Evolutionary conservation across 2,113 vertebrate genomes (phyloP).

Genomic region (Cichladusa arquata): DNA sequence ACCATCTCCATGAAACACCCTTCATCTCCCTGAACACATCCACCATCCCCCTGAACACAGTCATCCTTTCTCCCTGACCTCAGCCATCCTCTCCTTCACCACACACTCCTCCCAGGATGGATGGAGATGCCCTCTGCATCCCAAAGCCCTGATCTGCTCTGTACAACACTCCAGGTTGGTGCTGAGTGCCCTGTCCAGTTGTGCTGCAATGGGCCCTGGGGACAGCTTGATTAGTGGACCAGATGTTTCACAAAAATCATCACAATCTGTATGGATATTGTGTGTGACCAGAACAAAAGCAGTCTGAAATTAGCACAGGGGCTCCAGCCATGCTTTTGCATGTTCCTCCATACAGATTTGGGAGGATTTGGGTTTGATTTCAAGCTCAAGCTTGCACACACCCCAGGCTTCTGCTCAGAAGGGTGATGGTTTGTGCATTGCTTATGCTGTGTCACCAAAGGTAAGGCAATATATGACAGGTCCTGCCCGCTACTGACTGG

Average conservation of each 20-base stretch:
- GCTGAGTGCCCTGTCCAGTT: neutral
- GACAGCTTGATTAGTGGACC: constrained; percentile 19
- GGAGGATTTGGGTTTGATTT: neutral
- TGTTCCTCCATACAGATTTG: neutral
- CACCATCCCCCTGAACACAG: too few relatives aligned
- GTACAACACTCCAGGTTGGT: neutral
- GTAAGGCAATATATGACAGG: fast-evolving
- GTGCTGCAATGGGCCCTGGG: neutral
- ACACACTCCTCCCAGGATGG: neutral
- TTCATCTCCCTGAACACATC: too few relatives aligned
- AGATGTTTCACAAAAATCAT: constrained; percentile 63
- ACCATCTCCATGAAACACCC: neutral
- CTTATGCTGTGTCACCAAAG: neutral
- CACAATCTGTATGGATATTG: neutral
- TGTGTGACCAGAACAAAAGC: neutral
- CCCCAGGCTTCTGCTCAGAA: neutral
- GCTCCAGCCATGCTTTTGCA: neutral
- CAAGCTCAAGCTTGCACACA: neutral
- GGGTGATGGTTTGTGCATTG: neutral
- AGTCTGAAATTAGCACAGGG: neutral
- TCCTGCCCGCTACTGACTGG: neutral
- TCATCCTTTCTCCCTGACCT: too few relatives aligned
- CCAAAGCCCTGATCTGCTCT: fast-evolving
- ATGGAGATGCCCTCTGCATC: fast-evolving
- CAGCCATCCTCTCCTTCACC: neutral